Conservation (phyloP, 2,113 vertebrate genomes). For the Eira barbara region DNA sequence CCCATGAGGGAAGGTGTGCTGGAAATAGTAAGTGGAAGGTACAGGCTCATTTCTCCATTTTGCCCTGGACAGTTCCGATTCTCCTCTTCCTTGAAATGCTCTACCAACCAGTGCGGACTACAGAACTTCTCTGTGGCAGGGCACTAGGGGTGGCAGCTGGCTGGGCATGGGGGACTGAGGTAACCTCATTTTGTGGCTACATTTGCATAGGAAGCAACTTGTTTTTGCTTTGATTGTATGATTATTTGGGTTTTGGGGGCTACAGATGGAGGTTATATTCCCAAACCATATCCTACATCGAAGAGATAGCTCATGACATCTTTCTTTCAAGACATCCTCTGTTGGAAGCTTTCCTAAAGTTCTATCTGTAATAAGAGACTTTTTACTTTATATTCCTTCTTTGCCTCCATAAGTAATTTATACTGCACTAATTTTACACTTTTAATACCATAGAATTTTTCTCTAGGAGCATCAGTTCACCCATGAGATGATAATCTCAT, state of each 20-base stretch:
- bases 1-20: not conserved
- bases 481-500: not conserved
- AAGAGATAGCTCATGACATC: not conserved
- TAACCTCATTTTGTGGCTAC: not conserved
- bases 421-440: not conserved
- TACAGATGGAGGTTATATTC: not conserved
- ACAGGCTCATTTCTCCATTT: not conserved
- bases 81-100: not conserved
- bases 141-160: too few species aligned
- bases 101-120: not conserved
- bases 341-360: not conserved
- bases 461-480: not conserved
- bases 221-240: not conserved
- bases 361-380: not conserved
- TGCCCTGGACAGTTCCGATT: not conserved
- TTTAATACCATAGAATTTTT: not conserved
- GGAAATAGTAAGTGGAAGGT: not conserved
- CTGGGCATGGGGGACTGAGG: not conserved
- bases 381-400: not conserved
- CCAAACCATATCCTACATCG: not conserved
- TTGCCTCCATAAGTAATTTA: not conserved
- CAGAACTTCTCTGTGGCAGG: not conserved
- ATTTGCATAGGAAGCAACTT: not conserved
- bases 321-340: not conserved
- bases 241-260: not conserved